Evolutionary conservation across 2,113 vertebrate species (phyloP).

Genomic region (Oriolus oriolus): DNA sequence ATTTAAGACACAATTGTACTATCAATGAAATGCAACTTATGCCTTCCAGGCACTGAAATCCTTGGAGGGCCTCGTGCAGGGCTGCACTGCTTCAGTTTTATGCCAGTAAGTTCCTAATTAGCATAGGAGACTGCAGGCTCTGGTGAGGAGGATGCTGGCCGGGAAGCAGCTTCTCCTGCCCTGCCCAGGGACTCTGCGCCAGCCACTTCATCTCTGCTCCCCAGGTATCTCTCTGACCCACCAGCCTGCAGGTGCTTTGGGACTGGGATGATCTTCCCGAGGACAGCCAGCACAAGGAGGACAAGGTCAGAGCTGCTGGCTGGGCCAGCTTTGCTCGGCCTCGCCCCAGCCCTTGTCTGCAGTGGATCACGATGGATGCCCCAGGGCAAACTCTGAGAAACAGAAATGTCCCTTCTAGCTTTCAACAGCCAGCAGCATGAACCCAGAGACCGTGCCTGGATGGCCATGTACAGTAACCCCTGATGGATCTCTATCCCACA

Average conservation of each 20-base stretch:
- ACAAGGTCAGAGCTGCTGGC: background rate
- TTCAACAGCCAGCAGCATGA: background rate
- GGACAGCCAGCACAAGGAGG: background rate
- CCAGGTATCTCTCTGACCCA: background rate
- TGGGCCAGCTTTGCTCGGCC: background rate
- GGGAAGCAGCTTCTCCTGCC: background rate
- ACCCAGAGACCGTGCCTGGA: background rate
- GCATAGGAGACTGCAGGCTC: background rate
- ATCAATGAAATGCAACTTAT: slow-evolving; percentile 36
- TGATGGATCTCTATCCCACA: background rate
- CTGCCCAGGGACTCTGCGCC: background rate
- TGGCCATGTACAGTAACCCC: background rate
- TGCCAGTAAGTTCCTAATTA: background rate
- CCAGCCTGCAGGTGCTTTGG: background rate
- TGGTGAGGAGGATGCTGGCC: background rate
- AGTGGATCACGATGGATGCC: background rate
- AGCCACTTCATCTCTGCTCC: background rate
- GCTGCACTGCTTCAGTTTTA: background rate
- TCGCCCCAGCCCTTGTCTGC: background rate
- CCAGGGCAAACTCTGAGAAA: background rate
- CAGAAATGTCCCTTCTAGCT: background rate
- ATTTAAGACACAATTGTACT: slow-evolving; percentile 21
- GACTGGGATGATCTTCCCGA: background rate
- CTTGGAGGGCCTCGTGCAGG: background rate
- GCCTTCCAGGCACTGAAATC: slow-evolving; percentile 31